Evolutionary conservation across 2,113 vertebrate genomes (phyloP).

Genomic region (Myxocyprinus asiaticus): DNA sequence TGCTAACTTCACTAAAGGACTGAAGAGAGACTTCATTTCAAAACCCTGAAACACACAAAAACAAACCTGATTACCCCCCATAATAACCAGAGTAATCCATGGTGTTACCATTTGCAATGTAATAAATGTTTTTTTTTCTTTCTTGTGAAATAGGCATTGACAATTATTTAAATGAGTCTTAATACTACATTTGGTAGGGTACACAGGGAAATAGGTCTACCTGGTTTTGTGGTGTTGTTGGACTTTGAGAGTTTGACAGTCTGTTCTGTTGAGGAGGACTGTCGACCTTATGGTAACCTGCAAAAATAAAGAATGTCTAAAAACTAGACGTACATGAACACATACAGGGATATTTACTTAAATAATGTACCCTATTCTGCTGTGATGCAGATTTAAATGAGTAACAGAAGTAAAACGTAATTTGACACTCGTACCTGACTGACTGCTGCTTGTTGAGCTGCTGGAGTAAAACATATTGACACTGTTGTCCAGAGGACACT

Average conservation of each 20-base stretch:
- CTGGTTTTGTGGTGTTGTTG: constrained; percentile 52
- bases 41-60: constrained; percentile 2
- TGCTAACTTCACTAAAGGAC: constrained; percentile 74
- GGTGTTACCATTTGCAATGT: too few species aligned
- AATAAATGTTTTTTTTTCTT: too few species aligned
- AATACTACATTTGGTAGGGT: too few species aligned
- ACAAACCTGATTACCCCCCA: too few species aligned
- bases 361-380: too few species aligned
- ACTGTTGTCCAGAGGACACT: constrained; percentile 61
- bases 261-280: constrained; percentile 71
- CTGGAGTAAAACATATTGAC: constrained; percentile 48
- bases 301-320: constrained; percentile 12
- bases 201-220: constrained; percentile 51
- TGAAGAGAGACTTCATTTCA: constrained; percentile 60
- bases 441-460: constrained; percentile 63
- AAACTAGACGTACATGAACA: background rate
- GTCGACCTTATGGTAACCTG: constrained; percentile 75
- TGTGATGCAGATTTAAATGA: too few species aligned
- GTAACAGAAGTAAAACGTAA: too few species aligned
- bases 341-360: background rate
- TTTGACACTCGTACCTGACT: constrained; percentile 66
- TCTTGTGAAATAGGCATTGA: too few species aligned
- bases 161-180: too few species aligned
- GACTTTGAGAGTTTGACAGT: constrained; percentile 42
- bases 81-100: too few species aligned